phyloP scores from a whole-genome alignment of 2,888 invertebrate species.

The Andrena hattorfiana region DNA sequence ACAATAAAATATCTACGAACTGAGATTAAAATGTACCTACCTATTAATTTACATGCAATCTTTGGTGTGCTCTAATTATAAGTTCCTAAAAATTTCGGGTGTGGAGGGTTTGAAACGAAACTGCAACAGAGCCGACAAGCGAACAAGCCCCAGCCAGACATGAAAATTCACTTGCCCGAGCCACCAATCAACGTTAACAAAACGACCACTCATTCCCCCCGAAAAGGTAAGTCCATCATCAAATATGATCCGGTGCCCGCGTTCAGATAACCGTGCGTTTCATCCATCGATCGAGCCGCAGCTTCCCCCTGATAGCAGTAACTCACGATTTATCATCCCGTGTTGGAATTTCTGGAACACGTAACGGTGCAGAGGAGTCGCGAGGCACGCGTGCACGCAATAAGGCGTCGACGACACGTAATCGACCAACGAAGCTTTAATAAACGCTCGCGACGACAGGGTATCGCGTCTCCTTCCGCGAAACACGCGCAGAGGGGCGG shows the following conservation, averaged over 20 bases:
- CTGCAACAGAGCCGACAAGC: too few relatives aligned
- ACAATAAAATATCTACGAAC: too few relatives aligned
- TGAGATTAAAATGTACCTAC: too few relatives aligned
- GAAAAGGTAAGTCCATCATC: too few relatives aligned
- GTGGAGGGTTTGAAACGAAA: too few relatives aligned
- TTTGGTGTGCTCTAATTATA: too few relatives aligned
- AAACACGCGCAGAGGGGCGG: constrained; percentile 22
- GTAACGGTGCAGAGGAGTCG: background rate
- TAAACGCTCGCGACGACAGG: constrained; percentile 39
- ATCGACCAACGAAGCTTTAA: constrained; percentile 54
- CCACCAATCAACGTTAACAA: too few relatives aligned
- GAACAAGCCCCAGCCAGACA: too few relatives aligned
- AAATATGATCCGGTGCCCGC: background rate
- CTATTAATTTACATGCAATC: too few relatives aligned
- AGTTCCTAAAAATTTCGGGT: too few relatives aligned
- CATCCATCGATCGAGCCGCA: background rate
- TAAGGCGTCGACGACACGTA: constrained; percentile 39
- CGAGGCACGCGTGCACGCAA: background rate
- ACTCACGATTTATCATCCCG: constrained; percentile 3
- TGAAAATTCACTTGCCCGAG: too few relatives aligned
- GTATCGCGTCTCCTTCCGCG: constrained; percentile 9
- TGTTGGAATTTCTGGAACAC: constrained; percentile 26
- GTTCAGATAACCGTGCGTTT: background rate
- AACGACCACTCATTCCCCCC: too few relatives aligned
- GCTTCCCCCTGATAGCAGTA: background rate